These are phyloP conservation scores for Sylvietta virens DNA, from an alignment of 2,113 vertebrate species.

Conservation along the genomic window DNA sequence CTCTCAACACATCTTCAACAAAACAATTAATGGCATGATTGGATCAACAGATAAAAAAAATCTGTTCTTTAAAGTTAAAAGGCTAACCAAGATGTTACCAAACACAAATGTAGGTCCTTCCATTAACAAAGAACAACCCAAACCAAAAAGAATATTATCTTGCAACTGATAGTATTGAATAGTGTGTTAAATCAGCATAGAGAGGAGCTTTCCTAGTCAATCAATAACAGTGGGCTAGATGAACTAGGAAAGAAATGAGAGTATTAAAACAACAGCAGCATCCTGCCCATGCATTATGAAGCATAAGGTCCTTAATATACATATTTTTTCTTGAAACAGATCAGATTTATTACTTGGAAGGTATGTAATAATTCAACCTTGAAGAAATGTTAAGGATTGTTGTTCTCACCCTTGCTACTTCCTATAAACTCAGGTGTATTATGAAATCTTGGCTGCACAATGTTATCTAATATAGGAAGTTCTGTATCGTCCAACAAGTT, in stretches of 20 bases:
- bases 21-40: neutral
- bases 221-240: neutral
- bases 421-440: neutral
- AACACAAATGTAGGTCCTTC: neutral
- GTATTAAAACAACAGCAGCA: neutral
- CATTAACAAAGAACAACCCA: neutral
- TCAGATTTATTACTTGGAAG: neutral
- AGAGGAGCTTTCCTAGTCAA: neutral
- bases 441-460: neutral
- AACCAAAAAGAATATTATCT: neutral
- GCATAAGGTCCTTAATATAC: neutral
- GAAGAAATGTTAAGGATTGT: neutral
- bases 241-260: neutral
- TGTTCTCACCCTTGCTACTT: neutral
- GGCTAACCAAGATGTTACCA: neutral
- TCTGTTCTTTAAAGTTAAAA: neutral
- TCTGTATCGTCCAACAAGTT: neutral
- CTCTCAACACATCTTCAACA: neutral
- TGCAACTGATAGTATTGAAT: neutral
- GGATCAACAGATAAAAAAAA: neutral
- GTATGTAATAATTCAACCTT: neutral
- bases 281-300: neutral
- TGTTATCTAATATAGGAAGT: neutral
- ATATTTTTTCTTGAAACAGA: neutral
- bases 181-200: neutral